phyloP scores from a whole-genome alignment of 2,888 invertebrate species.

The Oegoconia quadripuncta region DNA sequence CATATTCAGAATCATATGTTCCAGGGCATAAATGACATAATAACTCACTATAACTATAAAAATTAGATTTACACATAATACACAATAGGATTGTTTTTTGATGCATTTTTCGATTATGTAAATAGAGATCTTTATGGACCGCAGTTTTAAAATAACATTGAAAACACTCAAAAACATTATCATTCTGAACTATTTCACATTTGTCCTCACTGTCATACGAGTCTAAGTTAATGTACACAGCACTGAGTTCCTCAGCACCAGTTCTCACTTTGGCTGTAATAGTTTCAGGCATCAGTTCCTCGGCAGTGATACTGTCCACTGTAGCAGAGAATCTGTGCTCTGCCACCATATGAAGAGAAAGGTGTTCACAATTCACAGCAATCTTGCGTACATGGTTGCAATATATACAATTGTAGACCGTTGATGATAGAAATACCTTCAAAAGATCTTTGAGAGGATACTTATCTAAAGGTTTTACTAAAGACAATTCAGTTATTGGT shows the following conservation, averaged over 20 bases:
- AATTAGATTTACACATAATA: constrained; percentile 92
- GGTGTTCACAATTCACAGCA: constrained; percentile 89
- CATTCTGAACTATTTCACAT: constrained; percentile 77
- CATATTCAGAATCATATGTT: constrained; percentile 81
- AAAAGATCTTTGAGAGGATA: constrained; percentile 85
- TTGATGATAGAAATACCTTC: constrained; percentile 85
- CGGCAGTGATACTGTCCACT: constrained; percentile 87
- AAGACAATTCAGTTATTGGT: constrained; percentile 83
- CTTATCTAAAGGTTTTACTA: constrained; percentile 87
- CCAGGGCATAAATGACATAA: constrained; percentile 93
- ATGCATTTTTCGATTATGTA: constrained; percentile 93
- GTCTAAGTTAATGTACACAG: constrained; percentile 85
- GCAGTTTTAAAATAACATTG: constrained; percentile 89
- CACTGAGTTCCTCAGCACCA: constrained; percentile 80
- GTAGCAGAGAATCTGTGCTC: constrained; percentile 90
- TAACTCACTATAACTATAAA: constrained; percentile 92
- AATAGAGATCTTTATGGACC: constrained; percentile 90
- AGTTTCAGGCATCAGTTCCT: constrained; percentile 84
- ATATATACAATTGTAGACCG: constrained; percentile 86
- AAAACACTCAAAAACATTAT: constrained; percentile 90
- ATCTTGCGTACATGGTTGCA: constrained; percentile 93
- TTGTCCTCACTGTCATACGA: constrained; percentile 82
- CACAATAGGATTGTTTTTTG: constrained; percentile 89
- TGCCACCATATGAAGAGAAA: constrained; percentile 88
- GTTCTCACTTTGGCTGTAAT: constrained; percentile 83